Percentiles rank a stretch among this genome's conserved stretches.
Evolutionary conservation across 2,888 invertebrate species (phyloP).

Genomic region (Lymantria dispar): DNA sequence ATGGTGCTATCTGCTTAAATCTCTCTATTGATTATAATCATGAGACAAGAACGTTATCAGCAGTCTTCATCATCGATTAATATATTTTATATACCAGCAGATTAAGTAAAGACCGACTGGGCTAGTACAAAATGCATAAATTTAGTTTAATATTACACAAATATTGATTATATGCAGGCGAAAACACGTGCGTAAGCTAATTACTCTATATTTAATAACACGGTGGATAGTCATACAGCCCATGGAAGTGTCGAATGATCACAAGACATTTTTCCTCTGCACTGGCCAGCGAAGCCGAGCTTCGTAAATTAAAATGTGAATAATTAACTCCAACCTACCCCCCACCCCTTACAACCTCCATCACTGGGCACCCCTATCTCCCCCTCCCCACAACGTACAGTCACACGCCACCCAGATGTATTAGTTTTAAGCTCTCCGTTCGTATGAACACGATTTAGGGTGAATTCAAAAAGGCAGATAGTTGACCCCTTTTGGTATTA

Average conservation of each 20-base stretch:
- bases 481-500: constrained; percentile 58
- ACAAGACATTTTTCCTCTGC: constrained; percentile 74
- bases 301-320: constrained; percentile 82
- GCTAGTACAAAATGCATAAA: too few species aligned
- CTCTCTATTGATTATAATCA: too few species aligned
- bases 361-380: constrained; percentile 26
- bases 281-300: constrained; percentile 59
- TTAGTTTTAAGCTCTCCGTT: constrained; percentile 77
- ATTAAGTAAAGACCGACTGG: too few species aligned
- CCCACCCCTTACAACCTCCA: constrained; percentile 34
- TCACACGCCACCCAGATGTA: constrained; percentile 70
- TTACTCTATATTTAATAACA: background rate
- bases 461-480: constrained; percentile 57
- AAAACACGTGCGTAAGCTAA: too few species aligned
- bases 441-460: constrained; percentile 70
- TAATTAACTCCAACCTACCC: constrained; percentile 71
- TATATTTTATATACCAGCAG: too few species aligned
- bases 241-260: constrained; percentile 66
- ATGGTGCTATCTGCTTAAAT: too few species aligned
- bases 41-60: too few species aligned
- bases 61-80: too few species aligned
- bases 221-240: constrained; percentile 25
- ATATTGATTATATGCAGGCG: too few species aligned
- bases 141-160: too few species aligned
- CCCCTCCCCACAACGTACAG: constrained; percentile 31